phyloP scores from a whole-genome alignment of 2,888 invertebrate species.

The Mycogona germanica region DNA sequence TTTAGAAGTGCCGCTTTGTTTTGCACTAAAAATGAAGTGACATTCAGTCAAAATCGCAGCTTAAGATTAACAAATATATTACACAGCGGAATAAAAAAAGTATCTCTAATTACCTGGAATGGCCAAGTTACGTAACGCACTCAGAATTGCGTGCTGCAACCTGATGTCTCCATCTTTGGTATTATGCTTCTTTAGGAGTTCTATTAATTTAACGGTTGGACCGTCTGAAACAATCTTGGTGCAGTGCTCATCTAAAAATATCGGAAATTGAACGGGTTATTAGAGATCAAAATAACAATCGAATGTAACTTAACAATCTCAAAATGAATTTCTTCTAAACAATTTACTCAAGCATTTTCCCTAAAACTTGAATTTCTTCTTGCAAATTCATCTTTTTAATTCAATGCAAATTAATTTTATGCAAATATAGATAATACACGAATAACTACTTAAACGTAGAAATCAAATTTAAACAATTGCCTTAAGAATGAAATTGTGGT shows the following conservation, averaged over 20 bases:
- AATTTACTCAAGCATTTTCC: too few species aligned
- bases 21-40: neutral
- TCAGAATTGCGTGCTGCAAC: constrained; percentile 58
- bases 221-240: constrained; percentile 65
- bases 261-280: neutral
- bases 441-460: too few species aligned
- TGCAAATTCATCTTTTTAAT: too few species aligned
- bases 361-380: too few species aligned
- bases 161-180: constrained; percentile 47
- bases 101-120: constrained; percentile 29
- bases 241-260: constrained; percentile 45
- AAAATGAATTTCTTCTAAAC: too few species aligned
- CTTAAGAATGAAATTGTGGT: too few species aligned
- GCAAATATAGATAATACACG: neutral
- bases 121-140: constrained; percentile 47
- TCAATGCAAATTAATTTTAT: too few species aligned
- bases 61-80: neutral
- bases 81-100: neutral
- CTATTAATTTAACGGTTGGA: constrained; percentile 51
- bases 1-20: constrained; percentile 63
- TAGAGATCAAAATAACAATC: neutral
- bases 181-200: constrained; percentile 42
- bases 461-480: too few species aligned
- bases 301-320: too few species aligned
- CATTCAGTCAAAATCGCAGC: constrained; percentile 3